Conservation (phyloP, 2,888 invertebrate genomes). For the Salticus scenicus region DNA sequence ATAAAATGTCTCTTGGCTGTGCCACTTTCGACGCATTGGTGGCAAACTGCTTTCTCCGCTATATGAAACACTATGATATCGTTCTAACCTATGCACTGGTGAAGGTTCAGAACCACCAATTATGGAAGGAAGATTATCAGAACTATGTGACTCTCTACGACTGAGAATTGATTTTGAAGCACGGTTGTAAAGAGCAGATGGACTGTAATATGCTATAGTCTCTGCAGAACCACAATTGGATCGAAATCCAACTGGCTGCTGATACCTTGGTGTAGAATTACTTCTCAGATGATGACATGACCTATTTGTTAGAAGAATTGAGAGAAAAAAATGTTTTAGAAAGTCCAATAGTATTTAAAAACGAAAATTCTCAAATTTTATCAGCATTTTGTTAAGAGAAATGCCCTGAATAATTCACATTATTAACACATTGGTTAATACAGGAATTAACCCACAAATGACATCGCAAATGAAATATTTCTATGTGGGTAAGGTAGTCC, state of each 20-base stretch:
- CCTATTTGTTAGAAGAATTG: no score
- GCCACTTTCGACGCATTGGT: conserved; percentile 67
- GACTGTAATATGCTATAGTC: conserved; percentile 36
- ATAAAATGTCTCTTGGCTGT: conserved; percentile 68
- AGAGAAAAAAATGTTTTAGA: no score
- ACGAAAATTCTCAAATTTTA: no score
- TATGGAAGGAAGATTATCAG: conserved; percentile 66
- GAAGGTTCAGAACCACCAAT: conserved; percentile 66
- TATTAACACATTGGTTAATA: no score
- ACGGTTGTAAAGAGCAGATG: not conserved
- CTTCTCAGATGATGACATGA: conserved; percentile 50
- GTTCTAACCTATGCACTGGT: conserved; percentile 19
- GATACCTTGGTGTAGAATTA: conserved; percentile 58
- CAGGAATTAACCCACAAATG: no score
- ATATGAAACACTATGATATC: conserved; percentile 4
- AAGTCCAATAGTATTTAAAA: no score
- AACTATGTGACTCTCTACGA: conserved; percentile 57
- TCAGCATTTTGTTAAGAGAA: no score
- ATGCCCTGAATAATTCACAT: no score
- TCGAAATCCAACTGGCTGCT: conserved; percentile 53
- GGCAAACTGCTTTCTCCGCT: conserved; percentile 32
- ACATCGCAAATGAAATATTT: no score
- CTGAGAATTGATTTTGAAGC: conserved; percentile 16
- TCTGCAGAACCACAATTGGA: conserved; percentile 58
- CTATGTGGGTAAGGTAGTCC: no score